A percentile compares a stretch with the other conserved stretches of the same genome.
Conservation (phyloP, 2,797 vertebrate species). For the Uromys caudimaculatus region DNA sequence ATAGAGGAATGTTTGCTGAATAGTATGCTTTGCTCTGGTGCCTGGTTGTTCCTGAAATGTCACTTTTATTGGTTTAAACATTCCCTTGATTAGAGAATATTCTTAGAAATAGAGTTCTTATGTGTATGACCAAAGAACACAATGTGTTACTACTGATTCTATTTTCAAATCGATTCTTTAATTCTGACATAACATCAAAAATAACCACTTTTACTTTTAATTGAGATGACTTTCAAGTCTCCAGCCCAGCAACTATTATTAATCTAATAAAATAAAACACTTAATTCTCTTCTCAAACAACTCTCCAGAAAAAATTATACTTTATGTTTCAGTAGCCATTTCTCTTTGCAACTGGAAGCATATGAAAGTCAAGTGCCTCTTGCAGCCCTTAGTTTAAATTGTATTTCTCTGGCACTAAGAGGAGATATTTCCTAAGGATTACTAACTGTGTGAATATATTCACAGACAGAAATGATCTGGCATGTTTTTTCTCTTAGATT, state of each 20-base stretch:
- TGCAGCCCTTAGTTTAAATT: conserved; percentile 35
- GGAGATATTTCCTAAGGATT: conserved; percentile 43
- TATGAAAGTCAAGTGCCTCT: conserved; percentile 58
- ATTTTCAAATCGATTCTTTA: not conserved
- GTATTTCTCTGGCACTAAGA: not conserved
- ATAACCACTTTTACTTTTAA: conserved; percentile 35
- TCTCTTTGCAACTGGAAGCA: conserved; percentile 27
- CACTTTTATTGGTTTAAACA: not conserved
- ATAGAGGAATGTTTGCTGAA: not conserved
- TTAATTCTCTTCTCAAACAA: not conserved
- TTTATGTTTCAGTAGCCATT: conserved; percentile 5
- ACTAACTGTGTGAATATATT: not conserved
- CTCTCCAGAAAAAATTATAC: conserved; percentile 31
- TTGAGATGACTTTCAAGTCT: conserved; percentile 7
- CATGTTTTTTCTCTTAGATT: not conserved
- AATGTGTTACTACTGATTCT: not conserved
- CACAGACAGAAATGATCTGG: not conserved
- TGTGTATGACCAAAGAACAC: not conserved
- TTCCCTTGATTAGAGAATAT: conserved; percentile 19
- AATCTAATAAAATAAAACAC: conserved; percentile 47
- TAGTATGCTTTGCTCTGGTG: not conserved
- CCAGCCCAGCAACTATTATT: conserved; percentile 31
- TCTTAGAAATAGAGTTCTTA: not conserved
- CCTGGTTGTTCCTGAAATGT: not conserved
- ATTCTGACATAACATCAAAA: conserved; percentile 16